Evolutionary conservation across 1,140 invertebrate genomes (phyloP), one percentile per base, ranked within the genome.

Genomic region (Eumaeus atala): DNA sequence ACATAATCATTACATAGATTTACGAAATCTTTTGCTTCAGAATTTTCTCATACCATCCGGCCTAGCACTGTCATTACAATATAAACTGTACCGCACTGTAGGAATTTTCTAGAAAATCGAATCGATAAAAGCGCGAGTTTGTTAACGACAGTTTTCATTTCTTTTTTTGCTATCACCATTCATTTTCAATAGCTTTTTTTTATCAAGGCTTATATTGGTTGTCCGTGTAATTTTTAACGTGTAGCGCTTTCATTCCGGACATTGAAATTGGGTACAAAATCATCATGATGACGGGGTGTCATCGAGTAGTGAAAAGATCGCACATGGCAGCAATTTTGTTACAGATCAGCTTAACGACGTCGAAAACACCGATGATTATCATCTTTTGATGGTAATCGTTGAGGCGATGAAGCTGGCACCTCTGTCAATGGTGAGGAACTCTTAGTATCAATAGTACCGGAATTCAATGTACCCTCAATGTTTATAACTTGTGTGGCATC

Each of bases 341-440:
- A 77, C 84, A 87, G 84, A 85, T 85, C 81, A 85, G 81, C 80
- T 79, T 85, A 84, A 84, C 84, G 72, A 85, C 84, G 75, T 85
- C 82, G 79, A 87, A 85, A 84, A 85, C 84, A 78, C 84, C 84
- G 58, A 87, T 87, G 84, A 85, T 87, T 78, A 85, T 87, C 77
- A 87, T 87, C 77, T 85, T 87, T 85, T 87, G 84, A 87, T 87
- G 80, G 71, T 83, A 76, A 72, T 83, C 70, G 66, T 72, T 79
- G 78, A 72, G 77, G 74, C 72, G 79, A 74, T 79, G 84, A 77
- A 70, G 74, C 82, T 81, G 80, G 72, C 79, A 71, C 72, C 80
- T 73, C 68, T 72, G 51, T 71, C 54, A 62, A 70, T 72, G 83
- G 83, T 86, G 80, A 84, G 83, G 75, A 63, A 72, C 73, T 82